Evolutionary conservation across 2,113 vertebrate species (phyloP).

Genomic region (Hypocryptadius cinnamomeus): DNA sequence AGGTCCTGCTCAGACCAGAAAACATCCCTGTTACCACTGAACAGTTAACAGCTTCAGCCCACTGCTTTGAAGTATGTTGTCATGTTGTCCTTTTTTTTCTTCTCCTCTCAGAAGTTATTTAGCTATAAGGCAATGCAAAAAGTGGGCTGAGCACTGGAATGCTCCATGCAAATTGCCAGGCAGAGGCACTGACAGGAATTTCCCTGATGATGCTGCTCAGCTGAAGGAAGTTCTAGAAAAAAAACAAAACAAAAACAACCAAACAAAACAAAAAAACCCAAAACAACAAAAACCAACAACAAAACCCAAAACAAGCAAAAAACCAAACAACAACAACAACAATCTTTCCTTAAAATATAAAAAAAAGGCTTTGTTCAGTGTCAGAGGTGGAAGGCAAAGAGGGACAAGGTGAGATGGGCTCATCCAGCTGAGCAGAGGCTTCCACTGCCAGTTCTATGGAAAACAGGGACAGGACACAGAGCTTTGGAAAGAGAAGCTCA

Average conservation of each 20-base stretch:
- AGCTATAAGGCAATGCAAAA: background rate
- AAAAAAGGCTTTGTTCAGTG: background rate
- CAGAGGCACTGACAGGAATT: background rate
- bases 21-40: background rate
- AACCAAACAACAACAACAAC: background rate
- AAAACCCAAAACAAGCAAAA: background rate
- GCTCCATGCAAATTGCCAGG: background rate
- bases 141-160: background rate
- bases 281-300: background rate
- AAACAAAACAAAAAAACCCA: background rate
- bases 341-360: background rate
- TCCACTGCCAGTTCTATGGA: background rate
- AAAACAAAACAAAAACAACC: background rate
- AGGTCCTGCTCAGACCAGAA: background rate
- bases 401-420: background rate
- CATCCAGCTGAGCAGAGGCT: background rate
- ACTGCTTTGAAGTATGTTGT: background rate
- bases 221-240: background rate
- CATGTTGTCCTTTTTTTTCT: background rate
- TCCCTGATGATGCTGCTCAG: background rate
- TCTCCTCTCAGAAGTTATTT: background rate
- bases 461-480: background rate
- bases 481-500: background rate
- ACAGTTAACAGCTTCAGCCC: background rate
- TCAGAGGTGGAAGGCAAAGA: background rate